Base-by-base conservation (phyloP, 2,113 vertebrate species). In the Sinocyclocheilus anshuiensis region DNA sequence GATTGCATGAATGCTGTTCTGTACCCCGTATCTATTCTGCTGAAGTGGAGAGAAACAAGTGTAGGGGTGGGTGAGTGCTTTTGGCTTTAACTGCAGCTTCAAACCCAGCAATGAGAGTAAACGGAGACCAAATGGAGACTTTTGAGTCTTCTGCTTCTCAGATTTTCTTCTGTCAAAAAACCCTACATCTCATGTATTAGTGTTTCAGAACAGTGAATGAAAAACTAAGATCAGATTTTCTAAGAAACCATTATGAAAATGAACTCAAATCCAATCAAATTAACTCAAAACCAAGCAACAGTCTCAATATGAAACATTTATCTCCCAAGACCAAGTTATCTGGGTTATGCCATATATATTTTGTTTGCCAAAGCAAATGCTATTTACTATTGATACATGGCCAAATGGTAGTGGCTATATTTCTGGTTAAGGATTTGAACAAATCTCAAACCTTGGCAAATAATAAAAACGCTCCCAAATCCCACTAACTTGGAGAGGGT, bases 1-100 rank as follows among this genome's bases (percentile, higher is more conserved):
- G 75, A 80, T 86, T 65, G 65, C 84, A 86, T 84, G 84, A 86
- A 86, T 84, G 63, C 87, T 80, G 75, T 80, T 76, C 29, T 24
- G 29, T 50, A 20, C 24, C 39, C 12, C 4, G 65, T 50, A 76
- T 72, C 50, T 77, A n/a, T 45, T 72, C 71, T 45, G 6, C 7
- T 50, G 67, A 33, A 12, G 36, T 22, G 12, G 48, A 85, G 26
- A 57, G 33, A 80, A 20, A 22, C 72, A 75, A 45, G 22, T 22
- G 42, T 16, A 29, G 24, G 22, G 50, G 55, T 55, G 48, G 72
- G 63, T 63, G 36, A 74, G n/a, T n/a, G 39, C 10, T 45, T 80
- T 81, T 24, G 57, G 78, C 8, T 81, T 81, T 18, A 63, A 45
- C n/a, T 45, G 59, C 45, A 75, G 4, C 45, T 24, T 76, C 16